These are phyloP conservation scores for Chromobotia macracanthus DNA, from an alignment of 2,797 vertebrate species.

Conservation along the genomic window DNA sequence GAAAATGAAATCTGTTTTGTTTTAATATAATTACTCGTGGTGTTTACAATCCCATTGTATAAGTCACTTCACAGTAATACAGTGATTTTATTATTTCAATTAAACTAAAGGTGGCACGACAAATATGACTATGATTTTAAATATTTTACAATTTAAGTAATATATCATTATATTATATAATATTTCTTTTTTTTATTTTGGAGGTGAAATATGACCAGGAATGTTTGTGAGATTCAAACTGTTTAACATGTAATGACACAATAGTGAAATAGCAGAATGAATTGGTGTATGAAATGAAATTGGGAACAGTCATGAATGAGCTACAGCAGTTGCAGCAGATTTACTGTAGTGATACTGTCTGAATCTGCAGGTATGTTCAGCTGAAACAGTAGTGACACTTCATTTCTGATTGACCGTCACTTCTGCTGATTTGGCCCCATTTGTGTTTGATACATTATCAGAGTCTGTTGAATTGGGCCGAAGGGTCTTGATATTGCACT, in stretches of 20 bases:
- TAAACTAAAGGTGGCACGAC: background rate
- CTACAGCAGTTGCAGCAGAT: slow-evolving; percentile 33
- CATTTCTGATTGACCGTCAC: background rate
- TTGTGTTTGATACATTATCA: background rate
- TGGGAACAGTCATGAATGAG: slow-evolving; percentile 39
- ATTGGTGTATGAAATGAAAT: slow-evolving; percentile 23
- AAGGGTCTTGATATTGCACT: background rate
- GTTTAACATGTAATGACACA: background rate
- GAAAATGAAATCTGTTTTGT: no score
- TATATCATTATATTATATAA: background rate
- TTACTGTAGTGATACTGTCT: slow-evolving; percentile 47
- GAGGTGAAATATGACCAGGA: background rate
- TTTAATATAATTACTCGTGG: no score
- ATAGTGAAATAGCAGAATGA: background rate
- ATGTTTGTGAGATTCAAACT: background rate
- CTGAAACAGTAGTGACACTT: background rate
- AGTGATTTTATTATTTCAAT: background rate
- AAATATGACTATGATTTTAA: background rate
- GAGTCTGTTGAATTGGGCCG: background rate
- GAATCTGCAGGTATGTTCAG: slow-evolving; percentile 67
- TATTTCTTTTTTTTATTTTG: background rate
- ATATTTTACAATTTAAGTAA: background rate
- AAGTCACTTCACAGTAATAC: background rate
- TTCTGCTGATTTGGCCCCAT: background rate
- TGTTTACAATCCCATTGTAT: no score